Evolutionary conservation across 2,797 vertebrate species (phyloP).

Genomic region (Myoxocephalus aenaeus): DNA sequence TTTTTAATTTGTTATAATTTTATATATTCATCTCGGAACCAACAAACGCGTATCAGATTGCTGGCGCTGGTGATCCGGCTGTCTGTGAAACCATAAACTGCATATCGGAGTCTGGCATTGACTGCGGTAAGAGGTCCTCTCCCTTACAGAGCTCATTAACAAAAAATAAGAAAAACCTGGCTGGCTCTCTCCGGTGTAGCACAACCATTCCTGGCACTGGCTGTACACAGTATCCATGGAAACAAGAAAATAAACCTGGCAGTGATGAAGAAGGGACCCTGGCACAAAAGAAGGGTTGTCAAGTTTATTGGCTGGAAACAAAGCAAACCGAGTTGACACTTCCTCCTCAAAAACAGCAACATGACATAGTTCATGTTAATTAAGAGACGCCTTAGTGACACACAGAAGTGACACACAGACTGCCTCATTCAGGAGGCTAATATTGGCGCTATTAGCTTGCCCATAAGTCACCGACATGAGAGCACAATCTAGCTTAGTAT

Average conservation of each 20-base stretch:
- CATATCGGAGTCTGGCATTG: background rate
- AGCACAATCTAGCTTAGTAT: background rate
- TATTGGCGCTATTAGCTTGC: background rate
- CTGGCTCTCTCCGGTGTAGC: conserved; percentile 5
- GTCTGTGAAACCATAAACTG: background rate
- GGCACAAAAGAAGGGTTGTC: conserved; percentile 8
- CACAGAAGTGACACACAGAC: background rate
- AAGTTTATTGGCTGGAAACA: conserved; percentile 10
- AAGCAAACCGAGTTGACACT: conserved; percentile 8
- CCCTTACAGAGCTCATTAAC: conserved; percentile 45
- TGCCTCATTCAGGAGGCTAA: background rate
- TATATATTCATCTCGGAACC: background rate
- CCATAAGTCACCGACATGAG: background rate
- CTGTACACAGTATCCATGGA: conserved; percentile 52
- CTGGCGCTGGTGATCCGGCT: too few relatives aligned
- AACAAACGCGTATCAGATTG: too few relatives aligned
- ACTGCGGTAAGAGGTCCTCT: background rate
- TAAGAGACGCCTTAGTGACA: background rate
- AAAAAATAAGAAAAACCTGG: conserved; percentile 19
- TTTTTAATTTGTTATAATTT: background rate
- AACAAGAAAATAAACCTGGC: conserved; percentile 51
- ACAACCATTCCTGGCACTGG: conserved; percentile 8
- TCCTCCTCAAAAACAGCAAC: background rate
- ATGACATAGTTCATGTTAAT: background rate
- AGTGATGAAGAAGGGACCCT: conserved; percentile 16